These are phyloP conservation scores for Psettodes erumei DNA, from an alignment of 2,113 vertebrate species.

Conservation along the genomic window DNA sequence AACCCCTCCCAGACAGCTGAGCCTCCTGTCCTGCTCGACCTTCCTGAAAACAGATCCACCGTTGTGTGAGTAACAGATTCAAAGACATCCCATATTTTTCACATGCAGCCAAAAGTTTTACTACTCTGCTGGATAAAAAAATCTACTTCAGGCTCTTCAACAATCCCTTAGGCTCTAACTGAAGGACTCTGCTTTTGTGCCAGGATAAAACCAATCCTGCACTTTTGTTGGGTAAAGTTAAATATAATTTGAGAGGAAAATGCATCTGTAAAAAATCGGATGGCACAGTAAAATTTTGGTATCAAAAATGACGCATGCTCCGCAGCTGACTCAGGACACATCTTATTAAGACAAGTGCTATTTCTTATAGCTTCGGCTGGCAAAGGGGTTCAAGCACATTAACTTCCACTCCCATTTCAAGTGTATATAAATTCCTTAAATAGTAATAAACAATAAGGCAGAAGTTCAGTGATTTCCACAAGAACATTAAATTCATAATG, in stretches of 20 bases:
- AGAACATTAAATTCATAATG: neutral
- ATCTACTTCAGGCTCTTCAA: neutral
- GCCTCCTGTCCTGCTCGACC: conserved; percentile 89
- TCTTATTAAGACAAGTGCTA: neutral
- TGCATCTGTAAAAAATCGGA: no score
- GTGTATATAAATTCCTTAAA: neutral
- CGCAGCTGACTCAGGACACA: neutral
- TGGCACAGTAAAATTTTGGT: neutral
- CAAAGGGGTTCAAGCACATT: neutral
- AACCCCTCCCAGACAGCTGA: conserved; percentile 82
- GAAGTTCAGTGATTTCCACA: neutral
- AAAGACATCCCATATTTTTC: neutral
- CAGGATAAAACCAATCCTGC: neutral
- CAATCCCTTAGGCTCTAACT: neutral
- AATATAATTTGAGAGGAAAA: no score
- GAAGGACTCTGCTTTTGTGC: neutral
- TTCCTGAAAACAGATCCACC: conserved; percentile 88
- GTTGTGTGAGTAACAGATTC: conserved; percentile 84
- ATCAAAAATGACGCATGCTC: neutral
- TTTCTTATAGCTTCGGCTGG: neutral
- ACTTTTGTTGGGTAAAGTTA: neutral
- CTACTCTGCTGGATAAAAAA: neutral
- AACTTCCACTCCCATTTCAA: neutral
- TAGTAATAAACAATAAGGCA: conserved; percentile 16
- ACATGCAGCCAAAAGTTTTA: neutral